Base-by-base conservation (phyloP, 2,888 invertebrate genomes). In the Petrolisthes manimaculis region DNA sequence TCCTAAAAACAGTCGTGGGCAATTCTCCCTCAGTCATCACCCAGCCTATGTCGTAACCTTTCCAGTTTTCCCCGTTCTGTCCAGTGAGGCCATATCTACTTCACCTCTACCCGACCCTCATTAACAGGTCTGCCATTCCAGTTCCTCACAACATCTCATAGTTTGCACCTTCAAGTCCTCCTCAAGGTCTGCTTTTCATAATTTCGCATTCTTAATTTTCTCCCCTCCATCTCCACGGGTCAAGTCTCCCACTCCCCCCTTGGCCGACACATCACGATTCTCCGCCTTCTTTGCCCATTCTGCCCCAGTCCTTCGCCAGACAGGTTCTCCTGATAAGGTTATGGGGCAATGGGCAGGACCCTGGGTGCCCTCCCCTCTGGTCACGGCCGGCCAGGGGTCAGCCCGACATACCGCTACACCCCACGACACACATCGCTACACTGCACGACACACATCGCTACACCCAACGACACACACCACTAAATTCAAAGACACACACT, bases 311-410 rank as follows among this genome's bases (percentile, higher is more conserved):
- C 80, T 80, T 55, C 80, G 54, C 80, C 80, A 80, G 80, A 80
- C 80, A 80, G 80, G 80, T 80, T 80, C 80, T 80, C 80, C 80
- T 55, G 80, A 80, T 80, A 80, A 80, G 80, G 80, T 80, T 80
- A 80, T 80, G 80, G 80, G 81, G 81, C 74, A 74, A 74, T 83
- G 83, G 83, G 83, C 83, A 83, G 83, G 83, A 83, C 71, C 83
- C 21, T 6, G 14, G 83, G 21, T 61, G 83, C 83, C 83, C 71
- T 77, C 78, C 77, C 84, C 56, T 21, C 78, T 84, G 84, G 84
- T 84, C 84, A 84, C 84, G 84, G 84, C 84, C 84, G 84, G 84
- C 84, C 84, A 84, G 78, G 84, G 84, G 84, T 84, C 84, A 84
- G 78, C 84, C 74, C 71, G n/a, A 53, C 83, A n/a, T 74, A 71